phyloP scores from a whole-genome alignment of 2,888 invertebrate genomes.

The Perizoma affinitatum region DNA sequence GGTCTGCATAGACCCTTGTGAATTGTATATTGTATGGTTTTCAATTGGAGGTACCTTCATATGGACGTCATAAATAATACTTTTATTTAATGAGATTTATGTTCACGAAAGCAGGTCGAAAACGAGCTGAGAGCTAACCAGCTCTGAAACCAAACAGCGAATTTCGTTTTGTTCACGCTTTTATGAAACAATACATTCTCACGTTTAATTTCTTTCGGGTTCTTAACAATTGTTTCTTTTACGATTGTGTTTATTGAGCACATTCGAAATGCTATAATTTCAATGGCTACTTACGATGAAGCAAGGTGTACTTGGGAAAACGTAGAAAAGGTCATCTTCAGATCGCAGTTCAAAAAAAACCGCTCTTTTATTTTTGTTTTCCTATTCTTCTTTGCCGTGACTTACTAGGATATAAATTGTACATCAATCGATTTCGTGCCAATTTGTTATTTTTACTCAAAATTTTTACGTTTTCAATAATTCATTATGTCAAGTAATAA shows the following conservation, averaged over 20 bases:
- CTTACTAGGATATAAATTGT: too few relatives aligned
- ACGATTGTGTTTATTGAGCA: slow-evolving; percentile 82
- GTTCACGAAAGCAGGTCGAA: slow-evolving; percentile 78
- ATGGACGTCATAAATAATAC: slow-evolving; percentile 70
- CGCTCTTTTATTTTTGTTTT: background rate
- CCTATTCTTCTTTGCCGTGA: background rate
- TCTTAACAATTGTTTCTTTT: slow-evolving; percentile 80
- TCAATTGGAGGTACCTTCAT: slow-evolving; percentile 57
- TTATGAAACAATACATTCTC: slow-evolving; percentile 83
- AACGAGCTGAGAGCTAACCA: slow-evolving; percentile 81
- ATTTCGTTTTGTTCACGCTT: slow-evolving; percentile 79
- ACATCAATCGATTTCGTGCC: too few relatives aligned
- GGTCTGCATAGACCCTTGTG: slow-evolving; percentile 50
- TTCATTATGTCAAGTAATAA: too few relatives aligned
- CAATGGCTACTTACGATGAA: slow-evolving; percentile 65
- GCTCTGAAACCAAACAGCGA: slow-evolving; percentile 62
- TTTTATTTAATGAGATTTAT: slow-evolving; percentile 79
- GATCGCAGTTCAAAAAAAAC: slow-evolving; percentile 9
- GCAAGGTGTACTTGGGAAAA: slow-evolving; percentile 26
- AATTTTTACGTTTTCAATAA: too few relatives aligned
- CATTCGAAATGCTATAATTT: slow-evolving; percentile 74
- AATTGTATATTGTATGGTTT: slow-evolving; percentile 55
- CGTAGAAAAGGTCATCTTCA: slow-evolving; percentile 21
- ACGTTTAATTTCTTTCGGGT: slow-evolving; percentile 82
- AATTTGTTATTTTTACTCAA: too few relatives aligned